Conservation (phyloP, 1,140 invertebrate genomes). For the Hypsibius dujardini region DNA sequence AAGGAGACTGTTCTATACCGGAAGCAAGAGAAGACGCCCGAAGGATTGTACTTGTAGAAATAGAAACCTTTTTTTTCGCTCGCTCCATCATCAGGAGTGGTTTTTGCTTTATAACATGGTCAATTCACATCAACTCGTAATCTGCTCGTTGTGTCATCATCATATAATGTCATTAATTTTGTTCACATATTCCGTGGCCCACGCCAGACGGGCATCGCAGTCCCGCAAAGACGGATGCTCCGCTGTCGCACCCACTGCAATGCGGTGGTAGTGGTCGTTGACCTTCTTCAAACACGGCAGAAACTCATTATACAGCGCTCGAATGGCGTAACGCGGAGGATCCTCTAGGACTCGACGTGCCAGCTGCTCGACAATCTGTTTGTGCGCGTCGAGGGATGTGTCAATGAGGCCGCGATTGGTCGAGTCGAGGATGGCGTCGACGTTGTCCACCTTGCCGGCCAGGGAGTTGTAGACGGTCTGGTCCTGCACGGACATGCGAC, state of each 20-base stretch:
- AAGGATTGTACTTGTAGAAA: slow-evolving; percentile 84
- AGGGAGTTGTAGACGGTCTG: slow-evolving; percentile 11
- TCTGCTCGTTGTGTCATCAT: not conserved
- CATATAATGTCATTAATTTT: not conserved
- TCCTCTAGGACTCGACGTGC: not conserved
- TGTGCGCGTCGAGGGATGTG: slow-evolving; percentile 13
- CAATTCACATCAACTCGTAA: not conserved
- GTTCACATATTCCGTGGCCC: not conserved
- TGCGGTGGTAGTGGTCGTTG: not conserved
- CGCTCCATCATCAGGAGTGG: not conserved
- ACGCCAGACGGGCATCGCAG: slow-evolving; percentile 6
- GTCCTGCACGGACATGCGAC: slow-evolving; percentile 14
- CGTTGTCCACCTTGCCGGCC: slow-evolving; percentile 1
- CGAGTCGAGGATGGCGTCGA: not conserved
- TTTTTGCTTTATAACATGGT: slow-evolving; percentile 1
- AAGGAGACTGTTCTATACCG: slow-evolving; percentile 98
- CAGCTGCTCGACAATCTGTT: not conserved
- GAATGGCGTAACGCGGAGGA: slow-evolving; percentile 1
- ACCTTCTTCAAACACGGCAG: slow-evolving; percentile 13
- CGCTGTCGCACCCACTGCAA: not conserved
- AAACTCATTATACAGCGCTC: slow-evolving; percentile 1
- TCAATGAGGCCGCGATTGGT: not conserved
- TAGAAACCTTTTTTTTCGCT: slow-evolving; percentile 8
- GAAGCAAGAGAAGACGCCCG: slow-evolving; percentile 97
- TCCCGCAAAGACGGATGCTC: slow-evolving; percentile 7